phyloP scores from a whole-genome alignment of 2,888 invertebrate genomes.

The Drosophila bunnanda region DNA sequence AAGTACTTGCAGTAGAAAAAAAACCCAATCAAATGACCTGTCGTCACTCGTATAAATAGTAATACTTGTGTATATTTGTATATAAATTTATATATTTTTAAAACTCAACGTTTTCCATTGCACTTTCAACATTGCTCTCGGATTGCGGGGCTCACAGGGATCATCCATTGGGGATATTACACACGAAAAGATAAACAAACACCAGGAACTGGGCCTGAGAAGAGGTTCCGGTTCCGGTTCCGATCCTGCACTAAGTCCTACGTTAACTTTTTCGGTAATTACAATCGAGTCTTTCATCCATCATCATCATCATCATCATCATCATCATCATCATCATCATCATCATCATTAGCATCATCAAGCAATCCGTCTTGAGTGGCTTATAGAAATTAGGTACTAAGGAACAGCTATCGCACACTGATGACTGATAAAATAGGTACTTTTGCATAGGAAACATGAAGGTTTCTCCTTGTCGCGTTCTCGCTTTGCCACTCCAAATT shows the following conservation, averaged over 20 bases:
- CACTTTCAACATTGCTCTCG: slow-evolving; percentile 68
- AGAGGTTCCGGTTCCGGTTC: slow-evolving; percentile 1
- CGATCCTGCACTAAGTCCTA: slow-evolving; percentile 54
- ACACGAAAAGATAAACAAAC: slow-evolving; percentile 26
- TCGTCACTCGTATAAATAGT: slow-evolving; percentile 34
- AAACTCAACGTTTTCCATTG: slow-evolving; percentile 44
- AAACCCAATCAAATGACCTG: slow-evolving; percentile 27
- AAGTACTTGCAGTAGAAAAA: slow-evolving; percentile 32
- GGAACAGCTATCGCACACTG: slow-evolving; percentile 55
- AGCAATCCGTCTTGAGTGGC: slow-evolving; percentile 7
- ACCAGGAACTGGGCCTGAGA: slow-evolving; percentile 11
- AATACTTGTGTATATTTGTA: slow-evolving; percentile 49
- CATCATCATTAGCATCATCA: neutral
- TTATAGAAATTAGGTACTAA: slow-evolving; percentile 33
- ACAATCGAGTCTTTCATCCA: slow-evolving; percentile 65
- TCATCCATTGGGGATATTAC: slow-evolving; percentile 17
- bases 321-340: neutral
- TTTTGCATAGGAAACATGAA: slow-evolving; percentile 60
- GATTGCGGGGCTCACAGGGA: slow-evolving; percentile 36
- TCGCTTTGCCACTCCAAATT: slow-evolving; percentile 20
- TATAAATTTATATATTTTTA: slow-evolving; percentile 46
- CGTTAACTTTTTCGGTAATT: slow-evolving; percentile 70
- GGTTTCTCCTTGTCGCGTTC: slow-evolving; percentile 24
- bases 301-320: slow-evolving; percentile 1
- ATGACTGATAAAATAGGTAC: slow-evolving; percentile 46